These are phyloP conservation scores for Tylochromis polylepis DNA, from an alignment of 2,113 vertebrate genomes.

Conservation along the genomic window DNA sequence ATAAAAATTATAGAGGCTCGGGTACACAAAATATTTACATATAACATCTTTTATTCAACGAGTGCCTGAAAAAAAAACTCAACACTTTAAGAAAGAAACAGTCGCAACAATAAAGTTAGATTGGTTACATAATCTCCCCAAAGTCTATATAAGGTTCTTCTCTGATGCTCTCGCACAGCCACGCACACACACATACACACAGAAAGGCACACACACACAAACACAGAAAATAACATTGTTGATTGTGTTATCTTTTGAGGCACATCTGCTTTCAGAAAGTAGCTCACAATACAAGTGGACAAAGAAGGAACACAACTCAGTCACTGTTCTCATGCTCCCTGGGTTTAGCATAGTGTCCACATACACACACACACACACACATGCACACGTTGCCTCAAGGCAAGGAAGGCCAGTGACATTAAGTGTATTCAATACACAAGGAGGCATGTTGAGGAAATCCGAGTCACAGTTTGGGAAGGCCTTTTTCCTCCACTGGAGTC, in stretches of 20 bases:
- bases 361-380: not conserved
- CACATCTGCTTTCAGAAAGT: conserved; percentile 40
- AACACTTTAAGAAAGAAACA: conserved; percentile 47
- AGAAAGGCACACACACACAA: not conserved
- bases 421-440: conserved; percentile 51
- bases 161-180: not conserved
- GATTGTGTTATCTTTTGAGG: conserved; percentile 31
- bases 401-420: conserved; percentile 47
- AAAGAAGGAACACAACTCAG: conserved; percentile 39
- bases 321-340: conserved; percentile 45
- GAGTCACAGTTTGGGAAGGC: conserved; percentile 25
- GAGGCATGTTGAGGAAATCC: conserved; percentile 54
- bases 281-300: conserved; percentile 23
- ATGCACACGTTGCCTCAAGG: not conserved
- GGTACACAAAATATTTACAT: not conserved
- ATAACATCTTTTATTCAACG: conserved; percentile 60
- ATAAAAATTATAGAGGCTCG: accelerated
- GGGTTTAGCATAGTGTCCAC: conserved; percentile 7
- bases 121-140: conserved; percentile 6
- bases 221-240: not conserved
- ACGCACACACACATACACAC: not conserved
- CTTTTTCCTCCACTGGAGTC: not conserved
- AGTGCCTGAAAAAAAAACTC: conserved; percentile 45
- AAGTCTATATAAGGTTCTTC: not conserved
- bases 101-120: conserved; percentile 32